These are phyloP conservation scores for Calosoma granatense DNA, from an alignment of 1,140 invertebrate species.

Conservation along the genomic window DNA sequence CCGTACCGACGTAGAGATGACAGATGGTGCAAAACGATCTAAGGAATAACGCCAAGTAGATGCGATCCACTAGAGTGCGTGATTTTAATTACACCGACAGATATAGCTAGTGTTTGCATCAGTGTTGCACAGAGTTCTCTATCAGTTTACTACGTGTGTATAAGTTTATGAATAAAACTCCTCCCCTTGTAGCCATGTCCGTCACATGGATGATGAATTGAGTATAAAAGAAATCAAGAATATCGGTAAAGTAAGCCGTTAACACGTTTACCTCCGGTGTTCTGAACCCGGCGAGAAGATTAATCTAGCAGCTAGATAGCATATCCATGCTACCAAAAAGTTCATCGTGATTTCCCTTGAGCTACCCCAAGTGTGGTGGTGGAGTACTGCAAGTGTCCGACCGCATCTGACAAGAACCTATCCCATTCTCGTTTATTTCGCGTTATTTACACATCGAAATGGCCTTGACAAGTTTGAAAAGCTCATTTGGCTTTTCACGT, in stretches of 20 bases:
- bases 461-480: background rate
- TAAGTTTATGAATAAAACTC: background rate
- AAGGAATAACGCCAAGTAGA: background rate
- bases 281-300: background rate
- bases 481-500: background rate
- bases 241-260: background rate
- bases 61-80: background rate
- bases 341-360: slow-evolving; percentile 7
- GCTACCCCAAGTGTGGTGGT: background rate
- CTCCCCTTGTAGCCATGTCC: background rate
- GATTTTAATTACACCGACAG: background rate
- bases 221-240: background rate
- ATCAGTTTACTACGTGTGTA: background rate
- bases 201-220: background rate
- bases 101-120: too few species aligned
- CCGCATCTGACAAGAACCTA: background rate
- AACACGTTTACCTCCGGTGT: background rate
- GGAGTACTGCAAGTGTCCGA: background rate
- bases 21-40: background rate
- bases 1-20: background rate
- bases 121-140: background rate
- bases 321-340: slow-evolving; percentile 1
- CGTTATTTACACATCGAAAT: slow-evolving; percentile 1
- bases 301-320: slow-evolving; percentile 8
- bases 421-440: slow-evolving; percentile 5